Evolutionary conservation across 2,888 invertebrate species (phyloP).

Genomic region (Andrena marginata): DNA sequence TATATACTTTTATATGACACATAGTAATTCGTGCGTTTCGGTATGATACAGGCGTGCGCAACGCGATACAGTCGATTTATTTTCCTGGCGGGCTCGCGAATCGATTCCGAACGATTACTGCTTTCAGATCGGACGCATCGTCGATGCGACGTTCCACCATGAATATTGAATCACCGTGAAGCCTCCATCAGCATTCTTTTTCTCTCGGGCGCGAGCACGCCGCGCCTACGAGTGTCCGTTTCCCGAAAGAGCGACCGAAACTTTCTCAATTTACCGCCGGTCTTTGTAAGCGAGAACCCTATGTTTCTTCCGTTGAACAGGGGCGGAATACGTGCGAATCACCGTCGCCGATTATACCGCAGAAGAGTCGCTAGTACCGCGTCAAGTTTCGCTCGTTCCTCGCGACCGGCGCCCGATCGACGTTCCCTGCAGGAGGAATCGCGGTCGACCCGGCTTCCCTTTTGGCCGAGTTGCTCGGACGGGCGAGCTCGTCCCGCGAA

Average conservation of each 20-base stretch:
- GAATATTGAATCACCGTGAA: background rate
- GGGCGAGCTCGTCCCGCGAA: background rate
- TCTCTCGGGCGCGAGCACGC: background rate
- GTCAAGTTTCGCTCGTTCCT: background rate
- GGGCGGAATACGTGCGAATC: too few species aligned
- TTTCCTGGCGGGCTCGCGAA: constrained; percentile 18
- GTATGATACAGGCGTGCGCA: constrained; percentile 71
- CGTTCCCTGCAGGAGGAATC: background rate
- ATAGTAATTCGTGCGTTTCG: constrained; percentile 74
- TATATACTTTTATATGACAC: constrained; percentile 67
- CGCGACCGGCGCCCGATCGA: background rate
- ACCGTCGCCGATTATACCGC: too few species aligned
- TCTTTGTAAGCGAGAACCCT: background rate
- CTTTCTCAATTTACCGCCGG: background rate
- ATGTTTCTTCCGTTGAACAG: too few species aligned
- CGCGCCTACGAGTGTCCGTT: background rate
- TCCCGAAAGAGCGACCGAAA: background rate
- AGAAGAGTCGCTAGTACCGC: background rate
- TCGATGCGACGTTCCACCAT: background rate
- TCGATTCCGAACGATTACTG: background rate
- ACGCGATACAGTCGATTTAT: constrained; percentile 73
- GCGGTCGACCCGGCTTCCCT: background rate
- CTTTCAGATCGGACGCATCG: constrained; percentile 3
- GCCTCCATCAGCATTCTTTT: background rate
- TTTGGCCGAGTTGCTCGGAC: background rate